Evolutionary conservation across 1,140 invertebrate genomes (phyloP).

Genomic region (Colletes latitarsis): DNA sequence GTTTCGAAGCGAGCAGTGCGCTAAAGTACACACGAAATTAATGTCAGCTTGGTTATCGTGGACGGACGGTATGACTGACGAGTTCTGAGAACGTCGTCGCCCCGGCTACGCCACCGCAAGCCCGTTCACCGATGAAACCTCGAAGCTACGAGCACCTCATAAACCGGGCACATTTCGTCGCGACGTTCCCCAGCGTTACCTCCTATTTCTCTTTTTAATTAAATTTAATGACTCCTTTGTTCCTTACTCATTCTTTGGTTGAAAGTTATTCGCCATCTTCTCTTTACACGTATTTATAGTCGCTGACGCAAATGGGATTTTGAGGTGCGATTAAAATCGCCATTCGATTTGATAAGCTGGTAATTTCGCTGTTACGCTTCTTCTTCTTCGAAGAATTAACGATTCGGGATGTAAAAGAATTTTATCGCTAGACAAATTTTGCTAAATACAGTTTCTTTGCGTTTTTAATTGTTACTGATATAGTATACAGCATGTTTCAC

Average conservation of each 20-base stretch:
- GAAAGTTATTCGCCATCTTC: constrained; percentile 14
- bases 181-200: constrained; percentile 46
- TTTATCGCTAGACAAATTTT: not conserved
- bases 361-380: not conserved
- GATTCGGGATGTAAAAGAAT: not conserved
- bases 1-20: constrained; percentile 10
- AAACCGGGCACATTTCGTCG: constrained; percentile 63
- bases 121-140: constrained; percentile 56
- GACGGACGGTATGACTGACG: constrained; percentile 36
- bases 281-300: not conserved
- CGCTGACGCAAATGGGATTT: not conserved
- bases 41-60: constrained; percentile 27
- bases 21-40: constrained; percentile 38
- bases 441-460: too few species aligned
- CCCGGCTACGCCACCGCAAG: not conserved
- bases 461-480: too few species aligned
- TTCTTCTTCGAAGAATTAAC: not conserved
- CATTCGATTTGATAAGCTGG: not conserved
- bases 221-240: constrained; percentile 66
- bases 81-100: constrained; percentile 2
- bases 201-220: constrained; percentile 66
- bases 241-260: constrained; percentile 3
- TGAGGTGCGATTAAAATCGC: not conserved
- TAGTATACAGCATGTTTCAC: too few species aligned
- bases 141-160: constrained; percentile 63